These are phyloP conservation scores for Lophura nycthemera DNA, from an alignment of 2,113 vertebrate species.

Conservation along the genomic window DNA sequence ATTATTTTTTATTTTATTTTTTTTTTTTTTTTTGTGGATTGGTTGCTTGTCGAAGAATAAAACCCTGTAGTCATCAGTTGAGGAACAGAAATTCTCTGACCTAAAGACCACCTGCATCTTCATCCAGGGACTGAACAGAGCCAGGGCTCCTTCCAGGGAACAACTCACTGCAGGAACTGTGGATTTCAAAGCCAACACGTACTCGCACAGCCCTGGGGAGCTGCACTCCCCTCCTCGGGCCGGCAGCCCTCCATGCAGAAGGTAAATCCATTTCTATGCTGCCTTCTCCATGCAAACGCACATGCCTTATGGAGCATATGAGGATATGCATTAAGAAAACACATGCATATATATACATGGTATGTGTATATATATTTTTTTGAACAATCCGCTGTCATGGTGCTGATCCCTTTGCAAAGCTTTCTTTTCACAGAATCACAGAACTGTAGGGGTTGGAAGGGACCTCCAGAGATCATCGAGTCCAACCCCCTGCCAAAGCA, in stretches of 20 bases:
- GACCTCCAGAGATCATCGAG: no score
- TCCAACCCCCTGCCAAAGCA: no score
- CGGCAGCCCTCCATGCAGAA: neutral
- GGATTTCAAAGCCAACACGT: conserved; percentile 14
- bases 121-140: conserved; percentile 21
- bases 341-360: neutral
- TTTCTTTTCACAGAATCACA: neutral
- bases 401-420: neutral
- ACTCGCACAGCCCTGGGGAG: neutral
- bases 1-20: neutral
- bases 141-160: conserved; percentile 17
- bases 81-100: conserved; percentile 1
- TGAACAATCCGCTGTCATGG: neutral
- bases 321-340: conserved; percentile 3
- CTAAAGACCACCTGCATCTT: conserved; percentile 32
- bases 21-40: conserved; percentile 4
- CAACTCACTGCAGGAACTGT: neutral
- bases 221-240: neutral
- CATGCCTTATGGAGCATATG: neutral
- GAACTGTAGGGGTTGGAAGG: no score
- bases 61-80: neutral
- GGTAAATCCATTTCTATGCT: conserved; percentile 27
- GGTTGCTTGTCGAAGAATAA: conserved; percentile 35
- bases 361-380: neutral
- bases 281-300: neutral